Percentiles rank a stretch among this genome's conserved stretches.
Evolutionary conservation across 35 echinoderm and acorn worm species (phyloP).

Genomic region (Hemicentrotus pulcherrimus): DNA sequence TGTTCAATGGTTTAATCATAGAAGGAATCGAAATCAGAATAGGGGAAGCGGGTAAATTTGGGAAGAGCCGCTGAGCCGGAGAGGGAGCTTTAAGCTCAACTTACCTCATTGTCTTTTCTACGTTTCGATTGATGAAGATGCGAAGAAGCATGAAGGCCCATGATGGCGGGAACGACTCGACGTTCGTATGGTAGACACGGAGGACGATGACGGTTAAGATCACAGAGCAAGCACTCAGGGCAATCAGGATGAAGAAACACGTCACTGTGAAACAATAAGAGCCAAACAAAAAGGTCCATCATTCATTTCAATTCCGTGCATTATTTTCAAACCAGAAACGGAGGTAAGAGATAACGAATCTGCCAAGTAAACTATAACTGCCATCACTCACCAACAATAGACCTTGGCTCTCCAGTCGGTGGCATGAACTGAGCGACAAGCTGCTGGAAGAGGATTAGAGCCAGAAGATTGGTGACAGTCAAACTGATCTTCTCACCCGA

Average conservation of each 20-base stretch:
- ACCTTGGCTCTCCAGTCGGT: conserved; percentile 29
- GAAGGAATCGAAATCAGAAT: too few species aligned
- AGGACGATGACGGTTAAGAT: not conserved
- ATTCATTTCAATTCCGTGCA: not conserved
- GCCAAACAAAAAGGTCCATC: not conserved
- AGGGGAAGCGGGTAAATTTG: too few species aligned
- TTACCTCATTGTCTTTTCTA: not conserved
- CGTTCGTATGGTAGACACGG: not conserved
- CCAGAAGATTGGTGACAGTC: not conserved
- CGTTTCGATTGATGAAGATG: not conserved
- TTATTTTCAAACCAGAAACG: too few species aligned
- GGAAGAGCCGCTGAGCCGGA: not conserved
- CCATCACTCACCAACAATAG: conserved; percentile 47
- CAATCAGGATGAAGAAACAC: conserved; percentile 13
- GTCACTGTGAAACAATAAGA: not conserved
- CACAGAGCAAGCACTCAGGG: not conserved
- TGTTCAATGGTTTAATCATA: too few species aligned
- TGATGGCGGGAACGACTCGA: not conserved
- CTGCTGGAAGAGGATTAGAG: not conserved
- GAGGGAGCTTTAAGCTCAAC: not conserved
- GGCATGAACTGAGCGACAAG: conserved; percentile 40
- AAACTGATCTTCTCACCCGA: not conserved
- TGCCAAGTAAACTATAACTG: too few species aligned
- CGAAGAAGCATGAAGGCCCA: conserved; percentile 6
- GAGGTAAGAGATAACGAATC: too few species aligned